Base-by-base conservation (phyloP, 2,888 invertebrate genomes). In the Acanthopleura granulata region DNA sequence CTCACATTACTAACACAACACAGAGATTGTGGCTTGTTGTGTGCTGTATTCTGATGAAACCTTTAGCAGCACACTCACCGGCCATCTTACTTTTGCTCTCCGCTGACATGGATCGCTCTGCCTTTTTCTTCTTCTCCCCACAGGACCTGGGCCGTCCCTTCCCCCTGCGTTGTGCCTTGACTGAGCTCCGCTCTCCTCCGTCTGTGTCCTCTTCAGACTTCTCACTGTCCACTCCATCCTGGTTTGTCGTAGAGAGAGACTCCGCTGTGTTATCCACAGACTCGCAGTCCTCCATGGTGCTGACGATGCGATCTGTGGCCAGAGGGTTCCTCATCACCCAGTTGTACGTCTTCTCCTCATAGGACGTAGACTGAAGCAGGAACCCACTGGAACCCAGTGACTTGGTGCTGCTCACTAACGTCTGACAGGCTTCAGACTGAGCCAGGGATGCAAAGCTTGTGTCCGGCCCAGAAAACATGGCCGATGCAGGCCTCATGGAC, bases 11-110 rank as follows among this genome's bases (percentile, higher is more conserved):
- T 6, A 40, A 40, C 3, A 40, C 40, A 40, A 6, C 3, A 40
- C 4, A 40, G 40, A 40, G 4, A 40, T 6, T 40, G 40, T 9
- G 9, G 40, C 40, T 40, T 6, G 4, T 40, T 6, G 40, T 40
- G 40, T 40, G 40, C 40, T 40, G 9, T 40, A 66, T 14, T 30
- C 30, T 66, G 22, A 6, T 3, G 4, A 40, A 40, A 9, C 40
- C 40, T 40, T 40, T 49, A 16, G 4, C 40, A 40, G 40, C 40
- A n/a, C 49, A 40, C 75, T 77, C 79, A 84, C 84, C 84, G 81
- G 84, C 87, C 62, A 87, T 86, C 81, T 86, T 86, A 66, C 82
- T 84, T 76, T 75, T 77, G 73, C 80, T 85, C 77, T 87, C 87
- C 40, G 82, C 78, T 18, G 85, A 86, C 25, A 78, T 76, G n/a